Evolutionary conservation across 2,888 invertebrate genomes (phyloP).

Genomic region (Subacronicta megacephala): DNA sequence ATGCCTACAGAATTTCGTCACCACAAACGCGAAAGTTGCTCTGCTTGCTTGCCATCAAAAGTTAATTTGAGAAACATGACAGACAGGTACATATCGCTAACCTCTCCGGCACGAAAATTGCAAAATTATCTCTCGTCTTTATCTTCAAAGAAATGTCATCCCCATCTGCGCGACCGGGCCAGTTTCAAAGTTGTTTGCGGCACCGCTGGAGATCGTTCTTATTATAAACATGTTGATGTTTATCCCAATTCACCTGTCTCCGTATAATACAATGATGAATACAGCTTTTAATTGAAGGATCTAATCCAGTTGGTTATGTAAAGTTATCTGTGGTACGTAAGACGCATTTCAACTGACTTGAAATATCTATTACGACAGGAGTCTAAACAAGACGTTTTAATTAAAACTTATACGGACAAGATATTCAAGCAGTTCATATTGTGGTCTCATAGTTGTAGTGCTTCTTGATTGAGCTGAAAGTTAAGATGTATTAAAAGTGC

Average conservation of each 20-base stretch:
- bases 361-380: conserved; percentile 9
- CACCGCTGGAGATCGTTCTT: conserved; percentile 77
- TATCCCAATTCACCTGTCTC: conserved; percentile 74
- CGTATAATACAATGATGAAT: conserved; percentile 69
- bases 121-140: conserved; percentile 88
- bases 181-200: conserved; percentile 85
- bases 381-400: conserved; percentile 28
- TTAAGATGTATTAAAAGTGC: background rate
- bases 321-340: conserved; percentile 13
- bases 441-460: conserved; percentile 7
- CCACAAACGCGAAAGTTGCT: conserved; percentile 72
- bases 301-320: conserved; percentile 13
- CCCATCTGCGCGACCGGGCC: conserved; percentile 81
- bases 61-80: conserved; percentile 83
- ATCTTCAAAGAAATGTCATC: conserved; percentile 89
- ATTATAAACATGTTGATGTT: conserved; percentile 79
- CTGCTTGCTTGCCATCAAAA: conserved; percentile 75
- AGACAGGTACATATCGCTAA: conserved; percentile 80
- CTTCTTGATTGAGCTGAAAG: background rate
- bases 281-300: conserved; percentile 66
- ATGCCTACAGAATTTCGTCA: conserved; percentile 66
- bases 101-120: conserved; percentile 84
- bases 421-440: conserved; percentile 10
- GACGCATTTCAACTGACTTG: conserved; percentile 5
- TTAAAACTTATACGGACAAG: conserved; percentile 24